Base-by-base conservation (phyloP, 2,113 vertebrate genomes). In the Acanthochromis polyacanthus region DNA sequence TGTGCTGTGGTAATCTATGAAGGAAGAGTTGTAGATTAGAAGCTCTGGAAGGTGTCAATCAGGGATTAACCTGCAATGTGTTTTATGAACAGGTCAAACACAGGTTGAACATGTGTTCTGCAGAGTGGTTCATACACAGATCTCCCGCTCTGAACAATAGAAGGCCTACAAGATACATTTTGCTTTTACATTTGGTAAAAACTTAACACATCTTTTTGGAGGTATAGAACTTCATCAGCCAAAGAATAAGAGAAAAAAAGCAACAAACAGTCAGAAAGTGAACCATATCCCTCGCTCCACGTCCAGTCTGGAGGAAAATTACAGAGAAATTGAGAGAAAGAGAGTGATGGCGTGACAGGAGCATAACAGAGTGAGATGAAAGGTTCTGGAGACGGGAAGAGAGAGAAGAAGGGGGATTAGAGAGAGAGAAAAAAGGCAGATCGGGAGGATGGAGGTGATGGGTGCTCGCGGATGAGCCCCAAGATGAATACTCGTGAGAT, bases 401-500 rank as follows among this genome's bases (percentile, higher is more conserved):
- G 67, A 72, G 62, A 62, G 69, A 58, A 71, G 74, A 65, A 59
- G 67, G 51, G 63, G 82, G 87, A 90, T 89, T 91, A 88, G 77
- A 83, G 62, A 82, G 64, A 38, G 12, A 58, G 53, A 63, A 56
- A 15, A 81, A 87, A 80, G 69, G 53, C 72, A 89, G 67, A 71
- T 62, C 74, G 68, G 52, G 60, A 81, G 72, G 66, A 83, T 79
- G 82, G 81, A 88, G 85, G 82, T 87, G 84, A 89, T 81, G 85
- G 80, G 81, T 75, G 73, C 57, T 73, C 61, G 82, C 51, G 61
- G 87, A 85, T 84, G 78, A 91, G 89, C 72, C 69, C 74, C 38
- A 14, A 90, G 85, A 90, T 81, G 86, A 93, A 91, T 88, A 76
- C 91, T 83, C 46, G 4, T 62, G 90, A 89, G 91, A 87, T 90